Base-by-base conservation (phyloP, 2,113 vertebrate species). In the Lamprologus sp. region DNA sequence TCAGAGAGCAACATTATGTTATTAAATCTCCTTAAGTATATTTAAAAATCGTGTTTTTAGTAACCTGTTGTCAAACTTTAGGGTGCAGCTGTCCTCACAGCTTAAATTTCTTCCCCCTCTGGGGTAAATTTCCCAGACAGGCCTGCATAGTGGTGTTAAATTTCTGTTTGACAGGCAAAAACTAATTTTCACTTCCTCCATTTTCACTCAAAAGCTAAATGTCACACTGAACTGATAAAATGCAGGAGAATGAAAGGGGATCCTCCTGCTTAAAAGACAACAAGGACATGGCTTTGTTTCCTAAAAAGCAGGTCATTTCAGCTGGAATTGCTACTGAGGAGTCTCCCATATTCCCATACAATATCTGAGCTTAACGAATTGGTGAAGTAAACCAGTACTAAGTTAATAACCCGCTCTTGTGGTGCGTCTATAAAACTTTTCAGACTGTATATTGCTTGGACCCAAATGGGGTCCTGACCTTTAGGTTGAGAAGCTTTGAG, bases 341-440 rank as follows among this genome's bases (percentile, higher is more conserved):
- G 26, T 77, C 0, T 12, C 15, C 55, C 23, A 28, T 58, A 58
- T 51, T 51, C 45, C 42, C 26, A 9, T 2, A 1, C 1, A 51
- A 26, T 33, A 51, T 49, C 68, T 0, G 42, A 31, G 3, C 3
- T 2, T 31, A 75, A 33, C 0, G 15, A 31, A 77, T 8, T 49
- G 45, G 26, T 31, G 26, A 77, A 6, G 45, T 9, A 33, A 51
- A 51, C 73, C 42, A 31, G 26, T 31, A 49, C 73, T 77, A 77
- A 77, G 28, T 49, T 31, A 31, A 77, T 49, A n/a, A 26, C 42
- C 42, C 1, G 6, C 23, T 31, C 23, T 49, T 31, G 70, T 26
- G 42, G 2, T 77, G 15, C 26, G 2, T n/a, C 26, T 31, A 4
- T 77, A 77, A 77, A 77, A 33, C 26, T 19, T 77, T 3, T 1